Conservation (phyloP, 2,797 vertebrate genomes). For the Characodon lateralis region DNA sequence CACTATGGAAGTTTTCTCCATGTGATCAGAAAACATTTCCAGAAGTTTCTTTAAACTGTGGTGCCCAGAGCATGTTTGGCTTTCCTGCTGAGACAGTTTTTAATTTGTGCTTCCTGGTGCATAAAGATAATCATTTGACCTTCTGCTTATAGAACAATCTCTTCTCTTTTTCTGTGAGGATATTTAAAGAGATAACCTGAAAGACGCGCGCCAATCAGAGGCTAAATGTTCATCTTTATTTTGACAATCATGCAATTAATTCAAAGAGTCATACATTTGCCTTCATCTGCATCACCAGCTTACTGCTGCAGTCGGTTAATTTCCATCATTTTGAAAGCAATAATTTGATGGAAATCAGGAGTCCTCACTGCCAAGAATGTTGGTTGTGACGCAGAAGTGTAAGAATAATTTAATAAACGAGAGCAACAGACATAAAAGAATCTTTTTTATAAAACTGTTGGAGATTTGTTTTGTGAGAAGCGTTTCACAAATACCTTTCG, state of each 20-base stretch:
- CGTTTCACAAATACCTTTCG: background rate
- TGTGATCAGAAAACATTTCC: slow-evolving; percentile 39
- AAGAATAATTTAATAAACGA: background rate
- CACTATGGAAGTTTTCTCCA: slow-evolving; percentile 23
- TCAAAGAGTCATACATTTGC: slow-evolving; percentile 34
- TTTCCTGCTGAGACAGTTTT: slow-evolving; percentile 8
- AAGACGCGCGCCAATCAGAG: slow-evolving; percentile 20
- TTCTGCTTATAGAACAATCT: background rate
- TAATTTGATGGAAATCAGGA: slow-evolving; percentile 62
- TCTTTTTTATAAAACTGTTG: no score
- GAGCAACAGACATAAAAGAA: no score
- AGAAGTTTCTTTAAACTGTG: slow-evolving; percentile 11
- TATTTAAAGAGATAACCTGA: background rate
- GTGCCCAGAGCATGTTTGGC: slow-evolving; percentile 48
- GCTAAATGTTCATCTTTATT: slow-evolving; percentile 27
- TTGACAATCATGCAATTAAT: slow-evolving; percentile 53
- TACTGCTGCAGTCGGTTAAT: slow-evolving; percentile 58
- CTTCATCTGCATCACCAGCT: slow-evolving; percentile 48
- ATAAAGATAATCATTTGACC: background rate
- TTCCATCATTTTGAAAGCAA: slow-evolving; percentile 62
- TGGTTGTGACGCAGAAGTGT: background rate
- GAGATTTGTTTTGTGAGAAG: background rate
- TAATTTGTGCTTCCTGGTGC: slow-evolving; percentile 13
- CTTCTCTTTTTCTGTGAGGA: slow-evolving; percentile 3
- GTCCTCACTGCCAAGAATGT: slow-evolving; percentile 45